These are phyloP conservation scores for Xylocopa sonorina DNA, from an alignment of 1,140 invertebrate genomes.

Conservation along the genomic window DNA sequence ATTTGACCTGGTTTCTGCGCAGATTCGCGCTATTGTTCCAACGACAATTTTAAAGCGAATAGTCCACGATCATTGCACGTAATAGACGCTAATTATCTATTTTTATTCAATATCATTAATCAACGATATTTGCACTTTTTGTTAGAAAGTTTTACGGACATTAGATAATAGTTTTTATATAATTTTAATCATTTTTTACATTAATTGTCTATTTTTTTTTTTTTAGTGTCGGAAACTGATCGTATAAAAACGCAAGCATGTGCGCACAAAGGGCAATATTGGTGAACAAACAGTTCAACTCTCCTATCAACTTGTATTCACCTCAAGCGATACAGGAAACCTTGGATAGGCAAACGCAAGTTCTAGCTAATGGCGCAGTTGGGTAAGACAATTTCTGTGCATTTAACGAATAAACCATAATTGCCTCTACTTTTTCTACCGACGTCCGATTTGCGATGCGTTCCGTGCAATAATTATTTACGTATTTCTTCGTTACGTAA, in stretches of 20 bases:
- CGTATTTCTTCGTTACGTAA: background rate
- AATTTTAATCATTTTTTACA: background rate
- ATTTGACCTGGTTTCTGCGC: background rate
- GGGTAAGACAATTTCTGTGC: slow-evolving; percentile 82
- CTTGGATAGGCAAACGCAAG: slow-evolving; percentile 88
- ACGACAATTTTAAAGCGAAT: background rate
- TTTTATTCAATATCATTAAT: background rate
- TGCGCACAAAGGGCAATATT: slow-evolving; percentile 78
- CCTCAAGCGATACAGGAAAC: slow-evolving; percentile 91
- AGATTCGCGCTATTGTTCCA: background rate
- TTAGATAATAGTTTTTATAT: background rate
- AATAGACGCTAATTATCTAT: slow-evolving; percentile 1
- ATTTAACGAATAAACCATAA: too few species aligned
- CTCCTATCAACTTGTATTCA: slow-evolving; percentile 93
- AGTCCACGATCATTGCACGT: too few species aligned
- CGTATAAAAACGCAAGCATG: slow-evolving; percentile 59
- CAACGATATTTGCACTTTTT: background rate
- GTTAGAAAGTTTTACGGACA: background rate
- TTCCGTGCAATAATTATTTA: background rate
- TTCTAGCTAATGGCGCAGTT: slow-evolving; percentile 88
- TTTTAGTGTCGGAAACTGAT: slow-evolving; percentile 53
- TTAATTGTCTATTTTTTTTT: slow-evolving; percentile 10
- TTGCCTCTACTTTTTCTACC: background rate
- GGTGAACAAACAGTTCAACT: slow-evolving; percentile 95
- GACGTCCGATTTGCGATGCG: background rate